These are phyloP conservation scores for Protophormia terraenovae DNA, from an alignment of 2,888 invertebrate species.

Conservation along the genomic window DNA sequence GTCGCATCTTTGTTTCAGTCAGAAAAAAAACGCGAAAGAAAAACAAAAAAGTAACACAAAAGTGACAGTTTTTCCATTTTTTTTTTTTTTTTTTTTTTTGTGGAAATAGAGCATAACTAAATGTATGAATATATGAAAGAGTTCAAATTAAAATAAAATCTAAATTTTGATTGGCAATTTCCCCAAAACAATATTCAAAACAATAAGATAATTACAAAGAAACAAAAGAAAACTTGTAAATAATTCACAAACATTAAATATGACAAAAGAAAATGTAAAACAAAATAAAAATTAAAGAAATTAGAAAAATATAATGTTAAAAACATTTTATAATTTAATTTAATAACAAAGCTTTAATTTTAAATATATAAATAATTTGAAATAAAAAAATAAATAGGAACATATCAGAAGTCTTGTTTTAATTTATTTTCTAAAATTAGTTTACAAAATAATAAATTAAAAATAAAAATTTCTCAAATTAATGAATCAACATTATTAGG, in stretches of 20 bases:
- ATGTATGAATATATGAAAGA: no score
- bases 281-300: no score
- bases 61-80: slow-evolving; percentile 52
- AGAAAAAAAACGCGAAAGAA: background rate
- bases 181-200: background rate
- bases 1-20: background rate
- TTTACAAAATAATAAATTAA: no score
- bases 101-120: slow-evolving; percentile 41
- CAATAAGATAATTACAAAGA: background rate
- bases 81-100: no score
- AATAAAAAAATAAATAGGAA: background rate
- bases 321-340: no score
- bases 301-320: no score
- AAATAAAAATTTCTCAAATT: no score
- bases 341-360: no score
- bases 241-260: background rate
- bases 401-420: background rate
- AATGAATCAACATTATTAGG: no score
- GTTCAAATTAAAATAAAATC: background rate
- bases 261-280: no score
- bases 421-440: no score
- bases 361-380: no score
- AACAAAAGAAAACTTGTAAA: background rate
- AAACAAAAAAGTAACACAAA: slow-evolving; percentile 25
- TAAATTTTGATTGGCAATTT: background rate